Evolutionary conservation across 2,797 vertebrate genomes (phyloP).

Genomic region (Neosilurus mollespiculum): DNA sequence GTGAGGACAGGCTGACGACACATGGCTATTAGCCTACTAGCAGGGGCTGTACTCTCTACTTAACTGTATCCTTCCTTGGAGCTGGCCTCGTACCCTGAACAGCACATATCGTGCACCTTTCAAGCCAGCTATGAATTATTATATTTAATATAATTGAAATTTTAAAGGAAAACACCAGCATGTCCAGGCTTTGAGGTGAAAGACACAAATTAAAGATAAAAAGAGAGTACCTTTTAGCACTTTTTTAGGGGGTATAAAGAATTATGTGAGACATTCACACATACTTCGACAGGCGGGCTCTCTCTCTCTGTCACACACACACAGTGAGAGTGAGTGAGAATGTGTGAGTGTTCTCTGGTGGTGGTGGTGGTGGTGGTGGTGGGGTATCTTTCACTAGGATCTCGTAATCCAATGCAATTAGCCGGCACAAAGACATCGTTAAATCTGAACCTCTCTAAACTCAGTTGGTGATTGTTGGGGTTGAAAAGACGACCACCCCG

Average conservation of each 20-base stretch:
- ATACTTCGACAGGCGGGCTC: neutral
- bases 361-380: neutral
- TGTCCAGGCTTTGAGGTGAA: neutral
- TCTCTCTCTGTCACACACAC: too few species aligned
- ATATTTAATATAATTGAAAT: too few species aligned
- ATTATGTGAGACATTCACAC: conserved; percentile 11
- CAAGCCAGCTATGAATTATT: neutral
- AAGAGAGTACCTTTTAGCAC: too few species aligned
- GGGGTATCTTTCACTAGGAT: conserved; percentile 79
- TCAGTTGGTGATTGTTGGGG: conserved; percentile 72
- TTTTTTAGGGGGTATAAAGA: neutral
- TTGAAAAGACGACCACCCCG: conserved; percentile 78
- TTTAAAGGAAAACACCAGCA: neutral
- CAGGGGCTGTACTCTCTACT: neutral
- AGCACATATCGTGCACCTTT: neutral
- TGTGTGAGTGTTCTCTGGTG: neutral
- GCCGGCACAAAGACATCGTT: conserved; percentile 90
- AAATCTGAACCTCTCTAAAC: conserved; percentile 80
- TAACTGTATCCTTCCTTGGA: neutral
- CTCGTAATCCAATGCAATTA: conserved; percentile 95
- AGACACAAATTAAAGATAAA: neutral
- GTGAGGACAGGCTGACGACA: conserved; percentile 71
- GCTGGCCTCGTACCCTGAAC: neutral
- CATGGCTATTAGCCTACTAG: neutral
- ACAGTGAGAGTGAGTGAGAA: neutral